phyloP scores from a whole-genome alignment of 2,113 vertebrate genomes.

The Megaceryle maxima region DNA sequence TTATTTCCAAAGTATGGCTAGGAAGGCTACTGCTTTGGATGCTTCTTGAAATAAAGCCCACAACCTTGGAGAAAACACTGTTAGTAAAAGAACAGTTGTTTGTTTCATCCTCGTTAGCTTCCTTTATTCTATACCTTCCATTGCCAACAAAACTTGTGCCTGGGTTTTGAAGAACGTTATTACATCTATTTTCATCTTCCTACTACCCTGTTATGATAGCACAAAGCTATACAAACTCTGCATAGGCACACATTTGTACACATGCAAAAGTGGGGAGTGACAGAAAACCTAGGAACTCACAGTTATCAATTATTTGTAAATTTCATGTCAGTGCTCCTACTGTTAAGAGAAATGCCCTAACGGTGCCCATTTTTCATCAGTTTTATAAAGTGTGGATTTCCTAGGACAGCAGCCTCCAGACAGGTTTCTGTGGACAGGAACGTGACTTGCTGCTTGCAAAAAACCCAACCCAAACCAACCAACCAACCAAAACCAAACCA shows the following conservation, averaged over 20 bases:
- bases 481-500: no score
- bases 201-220: neutral
- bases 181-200: neutral
- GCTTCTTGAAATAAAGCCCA: neutral
- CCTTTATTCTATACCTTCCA: neutral
- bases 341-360: neutral
- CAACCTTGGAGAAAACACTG: neutral
- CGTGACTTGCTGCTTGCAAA: fast-evolving
- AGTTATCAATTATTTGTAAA: neutral
- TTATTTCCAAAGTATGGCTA: neutral
- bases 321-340: neutral
- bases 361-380: neutral
- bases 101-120: neutral
- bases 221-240: neutral
- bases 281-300: neutral
- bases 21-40: neutral
- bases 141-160: neutral
- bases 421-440: neutral
- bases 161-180: neutral
- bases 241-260: fast-evolving
- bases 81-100: neutral
- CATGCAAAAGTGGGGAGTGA: fast-evolving
- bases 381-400: neutral
- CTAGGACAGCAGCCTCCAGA: neutral
- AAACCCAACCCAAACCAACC: neutral